phyloP scores from a whole-genome alignment of 2,113 vertebrate species.

The Ceyx melanurus region DNA sequence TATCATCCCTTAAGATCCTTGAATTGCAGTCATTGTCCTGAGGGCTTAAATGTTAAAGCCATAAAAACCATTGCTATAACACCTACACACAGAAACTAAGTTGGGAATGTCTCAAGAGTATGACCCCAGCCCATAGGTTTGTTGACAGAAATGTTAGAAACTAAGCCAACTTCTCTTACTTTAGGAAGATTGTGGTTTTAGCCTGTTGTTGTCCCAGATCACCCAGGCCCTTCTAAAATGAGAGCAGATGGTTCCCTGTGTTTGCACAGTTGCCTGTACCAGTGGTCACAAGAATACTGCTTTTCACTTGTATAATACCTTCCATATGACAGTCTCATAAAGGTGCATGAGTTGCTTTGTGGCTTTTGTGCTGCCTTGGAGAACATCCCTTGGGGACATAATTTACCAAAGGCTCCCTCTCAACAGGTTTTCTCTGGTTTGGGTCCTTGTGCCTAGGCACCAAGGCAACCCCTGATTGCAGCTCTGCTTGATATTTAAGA shows the following conservation, averaged over 20 bases:
- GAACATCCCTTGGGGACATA: background rate
- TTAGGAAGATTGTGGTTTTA: slow-evolving; percentile 35
- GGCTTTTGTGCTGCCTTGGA: background rate
- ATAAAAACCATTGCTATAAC: background rate
- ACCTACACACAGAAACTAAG: background rate
- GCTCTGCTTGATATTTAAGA: background rate
- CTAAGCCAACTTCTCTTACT: background rate
- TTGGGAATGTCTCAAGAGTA: background rate
- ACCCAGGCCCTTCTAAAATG: slow-evolving; percentile 19
- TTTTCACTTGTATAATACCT: slow-evolving; percentile 24
- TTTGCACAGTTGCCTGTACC: slow-evolving; percentile 60
- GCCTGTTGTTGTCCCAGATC: slow-evolving; percentile 28
- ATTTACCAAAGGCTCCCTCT: background rate
- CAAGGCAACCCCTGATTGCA: background rate
- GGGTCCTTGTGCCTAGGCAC: background rate
- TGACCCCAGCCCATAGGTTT: background rate
- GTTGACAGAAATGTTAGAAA: slow-evolving; percentile 24
- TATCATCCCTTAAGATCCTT: background rate
- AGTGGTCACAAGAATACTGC: slow-evolving; percentile 1
- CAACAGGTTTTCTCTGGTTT: background rate
- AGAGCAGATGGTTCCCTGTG: slow-evolving; percentile 63
- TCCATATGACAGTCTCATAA: background rate
- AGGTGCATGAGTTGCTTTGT: background rate
- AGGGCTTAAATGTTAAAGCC: background rate
- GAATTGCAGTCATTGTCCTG: background rate